Conservation (phyloP, 2,797 vertebrate species). For the Chloroceryle amazona region DNA sequence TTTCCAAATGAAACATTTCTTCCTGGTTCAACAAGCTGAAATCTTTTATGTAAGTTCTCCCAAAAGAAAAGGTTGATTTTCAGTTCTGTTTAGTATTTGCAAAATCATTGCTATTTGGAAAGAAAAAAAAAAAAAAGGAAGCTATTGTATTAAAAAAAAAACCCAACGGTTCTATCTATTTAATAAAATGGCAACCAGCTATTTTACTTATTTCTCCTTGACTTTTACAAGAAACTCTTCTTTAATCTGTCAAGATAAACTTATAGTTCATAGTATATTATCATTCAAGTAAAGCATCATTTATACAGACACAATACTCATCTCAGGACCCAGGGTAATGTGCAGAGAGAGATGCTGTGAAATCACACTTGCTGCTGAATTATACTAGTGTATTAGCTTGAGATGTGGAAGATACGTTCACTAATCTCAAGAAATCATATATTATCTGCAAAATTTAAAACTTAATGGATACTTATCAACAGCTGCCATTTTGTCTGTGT, state of each 20-base stretch:
- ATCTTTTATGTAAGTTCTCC: not conserved
- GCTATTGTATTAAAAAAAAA: not conserved
- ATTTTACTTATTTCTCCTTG: not conserved
- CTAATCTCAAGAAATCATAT: constrained; percentile 20
- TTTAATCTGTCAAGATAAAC: not conserved
- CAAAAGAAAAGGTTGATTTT: not conserved
- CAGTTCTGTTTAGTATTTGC: not conserved
- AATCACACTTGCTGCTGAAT: not conserved
- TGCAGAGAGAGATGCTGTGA: not conserved
- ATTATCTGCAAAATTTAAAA: constrained; percentile 39
- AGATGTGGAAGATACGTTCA: not conserved
- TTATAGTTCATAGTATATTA: not conserved
- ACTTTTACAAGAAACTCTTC: not conserved
- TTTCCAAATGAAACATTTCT: constrained; percentile 1
- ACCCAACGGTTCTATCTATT: not conserved
- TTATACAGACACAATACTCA: not conserved
- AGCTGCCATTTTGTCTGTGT: not conserved
- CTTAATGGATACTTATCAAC: constrained; percentile 1
- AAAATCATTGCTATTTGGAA: constrained; percentile 13
- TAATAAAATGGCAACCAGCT: not conserved
- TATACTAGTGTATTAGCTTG: not conserved
- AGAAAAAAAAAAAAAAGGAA: not conserved
- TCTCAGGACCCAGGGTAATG: not conserved
- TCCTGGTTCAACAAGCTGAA: not conserved
- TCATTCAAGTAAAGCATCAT: not conserved